Conservation (phyloP, 2,888 invertebrate genomes). For the Meliscaeva auricollis region DNA sequence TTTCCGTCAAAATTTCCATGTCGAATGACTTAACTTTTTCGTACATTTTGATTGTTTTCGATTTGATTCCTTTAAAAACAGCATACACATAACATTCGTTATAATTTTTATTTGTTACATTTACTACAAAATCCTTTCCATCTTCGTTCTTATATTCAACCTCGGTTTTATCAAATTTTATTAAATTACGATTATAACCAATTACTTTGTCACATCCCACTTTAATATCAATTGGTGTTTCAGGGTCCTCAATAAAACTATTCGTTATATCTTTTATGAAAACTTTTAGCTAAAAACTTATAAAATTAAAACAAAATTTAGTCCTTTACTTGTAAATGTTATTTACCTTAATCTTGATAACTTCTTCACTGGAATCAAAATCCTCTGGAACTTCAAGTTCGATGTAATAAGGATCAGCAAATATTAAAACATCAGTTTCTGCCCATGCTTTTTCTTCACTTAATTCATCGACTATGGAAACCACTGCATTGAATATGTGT, state of each 20-base stretch:
- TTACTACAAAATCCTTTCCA: background rate
- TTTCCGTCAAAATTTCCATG: slow-evolving; percentile 28
- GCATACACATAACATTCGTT: slow-evolving; percentile 8
- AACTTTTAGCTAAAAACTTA: slow-evolving; percentile 33
- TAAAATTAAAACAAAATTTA: background rate
- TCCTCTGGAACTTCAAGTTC: slow-evolving; percentile 92
- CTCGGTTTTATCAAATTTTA: background rate
- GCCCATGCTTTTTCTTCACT: slow-evolving; percentile 86
- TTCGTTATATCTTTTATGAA: slow-evolving; percentile 88
- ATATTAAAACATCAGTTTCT: slow-evolving; percentile 86
- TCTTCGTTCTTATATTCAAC: background rate
- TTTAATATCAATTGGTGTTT: slow-evolving; percentile 84
- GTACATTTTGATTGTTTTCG: background rate
- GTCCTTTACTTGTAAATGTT: too few relatives aligned
- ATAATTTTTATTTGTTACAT: background rate
- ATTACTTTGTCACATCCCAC: background rate
- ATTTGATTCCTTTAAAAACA: slow-evolving; percentile 3
- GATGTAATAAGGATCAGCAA: slow-evolving; percentile 89
- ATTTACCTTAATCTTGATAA: slow-evolving; percentile 83
- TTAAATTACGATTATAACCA: background rate
- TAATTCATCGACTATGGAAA: slow-evolving; percentile 93
- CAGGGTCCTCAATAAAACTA: slow-evolving; percentile 86
- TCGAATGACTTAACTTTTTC: background rate
- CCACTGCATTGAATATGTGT: slow-evolving; percentile 87
- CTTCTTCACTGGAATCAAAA: slow-evolving; percentile 92